Percentiles rank a stretch among this genome's conserved stretches.
These are phyloP conservation scores for Porites cylindrica DNA, from an alignment of 92 coral and sea anemone genomes.

Conservation along the genomic window DNA sequence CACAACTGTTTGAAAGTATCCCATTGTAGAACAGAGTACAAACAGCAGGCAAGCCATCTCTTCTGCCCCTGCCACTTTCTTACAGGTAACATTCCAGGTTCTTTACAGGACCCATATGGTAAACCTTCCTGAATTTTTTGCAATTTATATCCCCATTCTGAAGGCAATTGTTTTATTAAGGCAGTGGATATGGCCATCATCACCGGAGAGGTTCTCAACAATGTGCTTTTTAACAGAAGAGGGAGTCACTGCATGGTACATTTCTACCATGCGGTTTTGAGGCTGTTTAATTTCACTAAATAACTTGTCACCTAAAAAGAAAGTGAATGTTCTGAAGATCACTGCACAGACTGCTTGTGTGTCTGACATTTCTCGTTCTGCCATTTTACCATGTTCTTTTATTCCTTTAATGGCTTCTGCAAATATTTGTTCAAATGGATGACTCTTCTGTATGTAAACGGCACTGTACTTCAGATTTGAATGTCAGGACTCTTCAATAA, in stretches of 20 bases:
- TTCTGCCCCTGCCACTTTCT: constrained; percentile 53
- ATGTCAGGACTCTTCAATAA: constrained; percentile 56
- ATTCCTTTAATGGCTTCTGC: constrained; percentile 17
- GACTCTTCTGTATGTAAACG: constrained; percentile 20
- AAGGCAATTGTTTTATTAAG: constrained; percentile 48
- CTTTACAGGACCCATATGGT: constrained; percentile 51
- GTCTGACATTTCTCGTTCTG: constrained; percentile 30
- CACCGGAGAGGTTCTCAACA: constrained; percentile 7
- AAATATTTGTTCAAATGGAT: constrained; percentile 40
- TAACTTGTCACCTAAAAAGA: constrained; percentile 27
- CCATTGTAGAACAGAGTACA: constrained; percentile 47
- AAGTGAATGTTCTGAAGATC: constrained; percentile 40
- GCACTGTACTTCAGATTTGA: constrained; percentile 43
- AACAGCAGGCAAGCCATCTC: constrained; percentile 41
- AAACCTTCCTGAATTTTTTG: constrained; percentile 9
- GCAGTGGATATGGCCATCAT: constrained; percentile 45
- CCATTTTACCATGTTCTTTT: neutral
- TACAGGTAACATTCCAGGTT: constrained; percentile 52
- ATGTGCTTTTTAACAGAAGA: constrained; percentile 44
- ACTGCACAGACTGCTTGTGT: constrained; percentile 47
- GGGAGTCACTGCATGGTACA: constrained; percentile 62
- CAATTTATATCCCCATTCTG: constrained; percentile 58
- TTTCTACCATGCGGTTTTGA: constrained; percentile 39
- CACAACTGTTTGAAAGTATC: constrained; percentile 25
- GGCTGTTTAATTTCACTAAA: constrained; percentile 18